phyloP scores from a whole-genome alignment of 2,113 vertebrate species.

The Podiceps cristatus region DNA sequence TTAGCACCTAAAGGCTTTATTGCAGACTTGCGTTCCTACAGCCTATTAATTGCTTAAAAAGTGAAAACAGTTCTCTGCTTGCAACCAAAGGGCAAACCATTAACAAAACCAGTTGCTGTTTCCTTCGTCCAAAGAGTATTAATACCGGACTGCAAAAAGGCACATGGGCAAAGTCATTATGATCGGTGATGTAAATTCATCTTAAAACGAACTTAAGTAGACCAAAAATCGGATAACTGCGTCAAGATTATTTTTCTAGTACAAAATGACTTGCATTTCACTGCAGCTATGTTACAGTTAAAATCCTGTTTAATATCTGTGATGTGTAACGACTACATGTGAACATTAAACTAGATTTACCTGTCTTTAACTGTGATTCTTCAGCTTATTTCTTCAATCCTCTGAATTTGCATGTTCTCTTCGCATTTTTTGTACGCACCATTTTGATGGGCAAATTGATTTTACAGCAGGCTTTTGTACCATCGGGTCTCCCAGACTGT shows the following conservation, averaged over 20 bases:
- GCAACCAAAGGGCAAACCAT: conserved; percentile 84
- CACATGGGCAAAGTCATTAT: conserved; percentile 62
- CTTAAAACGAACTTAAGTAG: conserved; percentile 75
- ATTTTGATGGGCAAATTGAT: not conserved
- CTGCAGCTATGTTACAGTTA: conserved; percentile 77
- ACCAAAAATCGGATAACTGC: conserved; percentile 80
- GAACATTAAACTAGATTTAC: conserved; percentile 85
- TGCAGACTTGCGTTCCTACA: conserved; percentile 64
- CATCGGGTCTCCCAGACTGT: not conserved
- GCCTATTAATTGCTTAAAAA: conserved; percentile 71
- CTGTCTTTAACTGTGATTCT: conserved; percentile 79
- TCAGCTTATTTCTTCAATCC: conserved; percentile 77
- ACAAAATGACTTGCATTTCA: conserved; percentile 74
- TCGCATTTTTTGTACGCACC: fast-evolving
- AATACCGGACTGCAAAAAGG: conserved; percentile 57
- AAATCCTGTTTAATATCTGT: conserved; percentile 81
- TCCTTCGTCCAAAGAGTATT: conserved; percentile 81
- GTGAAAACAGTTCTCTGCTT: conserved; percentile 80
- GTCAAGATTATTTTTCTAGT: conserved; percentile 83
- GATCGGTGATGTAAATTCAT: conserved; percentile 75
- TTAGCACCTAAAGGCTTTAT: conserved; percentile 57
- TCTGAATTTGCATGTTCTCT: not conserved
- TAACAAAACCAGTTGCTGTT: conserved; percentile 76
- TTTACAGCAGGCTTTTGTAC: not conserved
- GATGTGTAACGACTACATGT: conserved; percentile 84